Percentiles rank a stretch among this genome's conserved stretches.
These are phyloP conservation scores for Oreotrochilus melanogaster DNA, from an alignment of 2,113 vertebrate species.

Conservation along the genomic window DNA sequence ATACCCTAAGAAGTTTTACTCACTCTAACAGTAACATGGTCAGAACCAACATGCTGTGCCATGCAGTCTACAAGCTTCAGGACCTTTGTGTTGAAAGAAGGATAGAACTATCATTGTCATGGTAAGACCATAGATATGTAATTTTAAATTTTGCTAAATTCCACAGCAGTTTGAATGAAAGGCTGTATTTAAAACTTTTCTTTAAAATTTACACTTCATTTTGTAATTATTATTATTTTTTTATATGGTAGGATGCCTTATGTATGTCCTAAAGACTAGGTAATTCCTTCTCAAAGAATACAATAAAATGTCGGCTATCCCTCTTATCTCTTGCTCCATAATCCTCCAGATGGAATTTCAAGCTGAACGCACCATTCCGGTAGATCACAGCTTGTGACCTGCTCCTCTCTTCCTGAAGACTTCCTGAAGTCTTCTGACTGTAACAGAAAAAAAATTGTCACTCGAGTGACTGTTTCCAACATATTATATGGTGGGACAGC, in stretches of 20 bases:
- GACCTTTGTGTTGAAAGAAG: fast-evolving
- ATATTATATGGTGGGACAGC: background rate
- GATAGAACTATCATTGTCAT: background rate
- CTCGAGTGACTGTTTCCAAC: background rate
- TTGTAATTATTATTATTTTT: background rate
- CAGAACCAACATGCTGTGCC: background rate
- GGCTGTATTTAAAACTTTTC: background rate
- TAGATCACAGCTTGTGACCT: background rate
- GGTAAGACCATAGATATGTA: fast-evolving
- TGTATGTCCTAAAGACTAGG: background rate
- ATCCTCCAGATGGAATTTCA: background rate
- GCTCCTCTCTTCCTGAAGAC: background rate
- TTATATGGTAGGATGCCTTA: background rate
- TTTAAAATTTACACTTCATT: background rate
- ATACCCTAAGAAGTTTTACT: background rate
- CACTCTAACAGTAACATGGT: background rate
- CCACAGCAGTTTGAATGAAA: background rate
- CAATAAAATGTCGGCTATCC: background rate
- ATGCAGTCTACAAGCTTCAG: background rate
- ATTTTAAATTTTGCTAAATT: background rate
- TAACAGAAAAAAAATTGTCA: background rate
- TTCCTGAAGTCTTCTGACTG: background rate
- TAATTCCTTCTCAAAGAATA: background rate
- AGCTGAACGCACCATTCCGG: background rate
- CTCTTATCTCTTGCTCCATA: background rate